These are phyloP conservation scores for Mormyrops attenuatus DNA, from an alignment of 2,797 vertebrate genomes.

Conservation along the genomic window DNA sequence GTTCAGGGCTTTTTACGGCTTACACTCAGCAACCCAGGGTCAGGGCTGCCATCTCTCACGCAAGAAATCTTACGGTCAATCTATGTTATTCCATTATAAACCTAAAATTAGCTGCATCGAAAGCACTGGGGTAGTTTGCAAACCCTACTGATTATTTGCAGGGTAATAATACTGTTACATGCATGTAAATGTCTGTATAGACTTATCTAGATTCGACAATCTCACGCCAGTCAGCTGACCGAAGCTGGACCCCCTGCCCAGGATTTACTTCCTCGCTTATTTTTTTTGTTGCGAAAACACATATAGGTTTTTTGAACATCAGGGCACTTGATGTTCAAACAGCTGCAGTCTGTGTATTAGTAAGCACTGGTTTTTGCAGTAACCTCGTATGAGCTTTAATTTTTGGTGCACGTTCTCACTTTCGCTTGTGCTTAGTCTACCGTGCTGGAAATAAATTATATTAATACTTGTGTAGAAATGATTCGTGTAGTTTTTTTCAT, in stretches of 20 bases:
- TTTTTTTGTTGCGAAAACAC: not conserved
- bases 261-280: not conserved
- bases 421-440: not conserved
- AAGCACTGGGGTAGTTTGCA: not conserved
- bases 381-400: not conserved
- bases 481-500: not conserved
- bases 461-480: not conserved
- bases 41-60: not conserved
- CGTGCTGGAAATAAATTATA: not conserved
- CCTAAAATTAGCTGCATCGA: not conserved
- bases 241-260: not conserved
- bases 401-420: not conserved
- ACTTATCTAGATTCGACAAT: not conserved
- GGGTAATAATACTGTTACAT: not conserved
- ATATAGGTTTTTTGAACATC: not conserved
- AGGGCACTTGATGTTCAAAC: not conserved
- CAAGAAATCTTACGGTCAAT: not conserved
- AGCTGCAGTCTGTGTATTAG: not conserved
- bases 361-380: not conserved
- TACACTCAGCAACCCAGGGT: not conserved
- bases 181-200: not conserved
- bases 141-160: not conserved
- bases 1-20: slow-evolving; percentile 23
- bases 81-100: not conserved
- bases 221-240: not conserved